Base-by-base conservation (phyloP, 2,113 vertebrate species). In the Oncorhynchus kisutch region DNA sequence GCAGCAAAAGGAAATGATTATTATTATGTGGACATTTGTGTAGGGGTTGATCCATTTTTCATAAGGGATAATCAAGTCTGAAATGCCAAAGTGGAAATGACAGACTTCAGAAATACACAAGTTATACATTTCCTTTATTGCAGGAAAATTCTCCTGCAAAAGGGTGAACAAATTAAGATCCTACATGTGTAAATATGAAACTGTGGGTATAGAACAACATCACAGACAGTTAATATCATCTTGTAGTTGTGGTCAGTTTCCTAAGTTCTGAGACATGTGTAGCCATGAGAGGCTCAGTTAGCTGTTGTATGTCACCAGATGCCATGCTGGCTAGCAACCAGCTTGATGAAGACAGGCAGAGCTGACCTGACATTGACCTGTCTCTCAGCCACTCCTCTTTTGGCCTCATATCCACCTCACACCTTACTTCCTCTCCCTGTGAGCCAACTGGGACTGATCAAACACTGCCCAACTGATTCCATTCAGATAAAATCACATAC, bases 321-420 rank as follows among this genome's bases (percentile, higher is more conserved):
- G 48, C 71, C 69, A 77, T 49, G 69, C 20, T 81, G 78, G 77
- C 76, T 79, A 80, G 75, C 77, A 77, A 49, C 8, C 71, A 70
- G 69, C 25, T 57, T 80, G 74, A 87, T 85, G 68, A 85, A 85
- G 79, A 82, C 78, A 82, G 72, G 69, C 67, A 64, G 73, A 72
- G 13, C 73, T 78, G 87, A 89, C 88, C 88, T 72, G 74, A 88
- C 74, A 76, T 85, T 76, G 82, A 89, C 84, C 84, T 72, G n/a
- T 12, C 25, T 39, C 59, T 18, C 75, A 80, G 76, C 78, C 84
- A 81, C 82, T 18, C 84, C 77, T 51, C 68, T 25, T 74, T 22
- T 84, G 82, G 79, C 74, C 59, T 62, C 59, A 62, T n/a, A 20
- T 7, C 64, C 49, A 54, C 49, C n/a, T 62, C 59, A 62, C 59